phyloP scores from a whole-genome alignment of 2,113 vertebrate genomes.

The Glaucomys volans region DNA sequence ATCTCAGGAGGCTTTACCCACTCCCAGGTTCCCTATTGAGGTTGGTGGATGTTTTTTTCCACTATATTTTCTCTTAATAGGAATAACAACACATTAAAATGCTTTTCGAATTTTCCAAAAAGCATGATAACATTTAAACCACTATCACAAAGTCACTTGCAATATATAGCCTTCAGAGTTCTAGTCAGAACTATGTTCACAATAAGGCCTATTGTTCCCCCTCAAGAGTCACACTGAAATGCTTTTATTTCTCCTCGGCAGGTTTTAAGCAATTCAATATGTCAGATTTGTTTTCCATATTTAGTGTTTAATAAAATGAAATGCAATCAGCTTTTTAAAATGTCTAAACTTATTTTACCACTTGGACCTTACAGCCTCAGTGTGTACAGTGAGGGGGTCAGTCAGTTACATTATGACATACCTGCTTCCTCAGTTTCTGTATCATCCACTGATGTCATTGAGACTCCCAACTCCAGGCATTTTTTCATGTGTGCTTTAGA shows the following conservation, averaged over 20 bases:
- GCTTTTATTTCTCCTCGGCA: conserved; percentile 12
- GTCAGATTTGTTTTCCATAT: conserved; percentile 52
- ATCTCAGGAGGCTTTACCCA: neutral
- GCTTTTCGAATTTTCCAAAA: neutral
- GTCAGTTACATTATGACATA: conserved; percentile 82
- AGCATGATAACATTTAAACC: conserved; percentile 33
- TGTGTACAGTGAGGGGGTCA: conserved; percentile 56
- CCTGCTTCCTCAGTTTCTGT: conserved; percentile 95
- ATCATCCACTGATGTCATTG: conserved; percentile 96
- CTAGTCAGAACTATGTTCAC: conserved; percentile 53
- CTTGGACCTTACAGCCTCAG: conserved; percentile 55
- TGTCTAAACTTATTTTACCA: conserved; percentile 64
- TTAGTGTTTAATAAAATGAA: conserved; percentile 74
- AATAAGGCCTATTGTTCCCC: neutral
- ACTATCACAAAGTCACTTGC: neutral
- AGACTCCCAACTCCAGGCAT: conserved; percentile 98
- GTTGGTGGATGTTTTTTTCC: neutral
- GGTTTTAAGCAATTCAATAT: conserved; percentile 54
- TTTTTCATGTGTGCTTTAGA: conserved; percentile 99
- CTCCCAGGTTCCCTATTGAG: neutral
- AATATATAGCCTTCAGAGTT: neutral
- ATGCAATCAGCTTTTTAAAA: conserved; percentile 37
- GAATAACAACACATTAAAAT: conserved; percentile 21
- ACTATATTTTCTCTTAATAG: neutral
- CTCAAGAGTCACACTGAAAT: conserved; percentile 16